Conservation (phyloP, 2,888 invertebrate species). For the Salticus scenicus region DNA sequence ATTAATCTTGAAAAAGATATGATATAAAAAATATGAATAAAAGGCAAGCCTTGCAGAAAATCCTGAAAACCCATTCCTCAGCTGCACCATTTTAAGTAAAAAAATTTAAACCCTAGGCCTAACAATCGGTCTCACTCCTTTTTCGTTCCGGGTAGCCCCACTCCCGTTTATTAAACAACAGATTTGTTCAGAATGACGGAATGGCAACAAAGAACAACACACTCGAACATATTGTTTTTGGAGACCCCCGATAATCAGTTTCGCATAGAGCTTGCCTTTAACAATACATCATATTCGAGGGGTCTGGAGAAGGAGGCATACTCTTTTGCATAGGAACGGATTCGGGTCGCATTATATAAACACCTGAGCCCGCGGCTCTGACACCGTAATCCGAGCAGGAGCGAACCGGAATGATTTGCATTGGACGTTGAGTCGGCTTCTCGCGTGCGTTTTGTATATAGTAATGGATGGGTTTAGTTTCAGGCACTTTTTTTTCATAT, state of each 20-base stretch:
- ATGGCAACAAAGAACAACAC: slow-evolving; percentile 29
- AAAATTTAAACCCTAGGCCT: background rate
- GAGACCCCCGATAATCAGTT: slow-evolving; percentile 54
- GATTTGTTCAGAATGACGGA: slow-evolving; percentile 52
- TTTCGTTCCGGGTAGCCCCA: background rate
- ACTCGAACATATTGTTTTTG: slow-evolving; percentile 28
- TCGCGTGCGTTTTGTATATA: slow-evolving; percentile 1
- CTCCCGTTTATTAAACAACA: slow-evolving; percentile 47
- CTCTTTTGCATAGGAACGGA: slow-evolving; percentile 65
- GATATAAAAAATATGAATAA: background rate
- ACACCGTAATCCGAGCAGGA: slow-evolving; percentile 62
- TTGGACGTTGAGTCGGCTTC: slow-evolving; percentile 28
- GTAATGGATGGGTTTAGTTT: slow-evolving; percentile 15
- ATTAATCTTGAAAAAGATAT: background rate
- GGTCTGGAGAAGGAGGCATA: slow-evolving; percentile 2
- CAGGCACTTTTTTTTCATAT: background rate
- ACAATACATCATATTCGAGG: slow-evolving; percentile 62
- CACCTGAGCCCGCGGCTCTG: slow-evolving; percentile 63
- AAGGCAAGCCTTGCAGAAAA: background rate
- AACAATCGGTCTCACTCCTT: slow-evolving; percentile 52
- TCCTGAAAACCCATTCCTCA: slow-evolving; percentile 7
- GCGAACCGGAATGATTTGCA: slow-evolving; percentile 51
- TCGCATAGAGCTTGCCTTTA: slow-evolving; percentile 26
- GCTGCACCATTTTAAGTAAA: background rate
- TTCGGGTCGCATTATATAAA: slow-evolving; percentile 65